A percentile compares a stretch with the other conserved stretches of the same genome.
Evolutionary conservation across 2,113 vertebrate species (phyloP).

Genomic region (Laticauda laticaudata): DNA sequence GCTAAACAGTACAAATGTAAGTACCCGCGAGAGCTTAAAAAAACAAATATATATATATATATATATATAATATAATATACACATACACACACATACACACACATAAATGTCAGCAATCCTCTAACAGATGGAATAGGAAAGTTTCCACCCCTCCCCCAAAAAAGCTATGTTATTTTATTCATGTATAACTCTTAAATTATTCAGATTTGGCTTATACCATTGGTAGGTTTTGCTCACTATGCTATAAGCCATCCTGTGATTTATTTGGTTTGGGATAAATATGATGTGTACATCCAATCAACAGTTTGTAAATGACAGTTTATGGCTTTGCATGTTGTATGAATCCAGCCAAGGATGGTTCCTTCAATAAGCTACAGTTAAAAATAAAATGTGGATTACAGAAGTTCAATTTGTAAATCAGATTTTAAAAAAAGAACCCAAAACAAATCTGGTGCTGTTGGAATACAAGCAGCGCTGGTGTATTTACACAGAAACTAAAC

Average conservation of each 20-base stretch:
- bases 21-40: too few species aligned
- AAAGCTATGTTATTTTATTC: background rate
- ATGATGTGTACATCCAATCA: background rate
- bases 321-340: background rate
- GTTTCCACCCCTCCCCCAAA: background rate
- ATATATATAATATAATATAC: too few species aligned
- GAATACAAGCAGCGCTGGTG: background rate
- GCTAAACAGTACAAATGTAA: too few species aligned
- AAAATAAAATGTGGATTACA: background rate
- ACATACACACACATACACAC: too few species aligned
- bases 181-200: background rate
- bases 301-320: background rate
- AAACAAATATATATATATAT: too few species aligned
- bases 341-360: background rate
- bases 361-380: background rate
- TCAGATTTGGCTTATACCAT: background rate
- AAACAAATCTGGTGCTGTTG: background rate
- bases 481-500: background rate
- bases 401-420: background rate
- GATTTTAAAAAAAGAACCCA: background rate
- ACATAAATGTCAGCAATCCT: background rate
- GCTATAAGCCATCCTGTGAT: background rate
- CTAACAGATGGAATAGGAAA: background rate
- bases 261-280: background rate
- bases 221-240: background rate